Evolutionary conservation across 64 coral and sea anemone genomes (phyloP).

Genomic region (Montipora sp.): DNA sequence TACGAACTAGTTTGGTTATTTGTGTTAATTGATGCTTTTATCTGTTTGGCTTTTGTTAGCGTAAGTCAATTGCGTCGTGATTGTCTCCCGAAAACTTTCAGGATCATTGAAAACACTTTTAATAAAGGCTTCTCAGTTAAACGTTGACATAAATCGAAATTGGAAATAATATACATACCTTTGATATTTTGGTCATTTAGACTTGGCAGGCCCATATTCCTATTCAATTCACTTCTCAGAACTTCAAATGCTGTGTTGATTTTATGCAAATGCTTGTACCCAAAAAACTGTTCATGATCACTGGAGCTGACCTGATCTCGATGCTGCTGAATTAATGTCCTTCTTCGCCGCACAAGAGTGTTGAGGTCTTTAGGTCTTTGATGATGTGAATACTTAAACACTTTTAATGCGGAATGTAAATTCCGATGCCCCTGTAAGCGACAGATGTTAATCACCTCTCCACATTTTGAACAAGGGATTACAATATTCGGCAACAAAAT

Average conservation of each 20-base stretch:
- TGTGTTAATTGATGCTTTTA: not conserved
- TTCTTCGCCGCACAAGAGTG: slow-evolving; percentile 60
- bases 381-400: slow-evolving; percentile 51
- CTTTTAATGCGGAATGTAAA: slow-evolving; percentile 60
- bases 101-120: slow-evolving; percentile 1
- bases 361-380: slow-evolving; percentile 44
- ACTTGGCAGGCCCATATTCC: slow-evolving; percentile 8
- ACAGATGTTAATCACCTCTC: slow-evolving; percentile 58
- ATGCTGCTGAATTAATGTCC: slow-evolving; percentile 33
- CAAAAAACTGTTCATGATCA: slow-evolving; percentile 4
- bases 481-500: slow-evolving; percentile 61
- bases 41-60: not conserved
- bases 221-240: slow-evolving; percentile 28
- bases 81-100: not conserved
- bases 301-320: slow-evolving; percentile 12
- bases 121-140: no score
- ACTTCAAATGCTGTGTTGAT: slow-evolving; percentile 75
- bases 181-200: not conserved
- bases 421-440: slow-evolving; percentile 56
- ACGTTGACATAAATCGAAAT: no score
- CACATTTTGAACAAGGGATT: slow-evolving; percentile 62
- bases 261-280: slow-evolving; percentile 59
- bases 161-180: not conserved
- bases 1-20: not conserved
- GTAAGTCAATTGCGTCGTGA: not conserved